These are phyloP conservation scores for Spheniscus humboldti DNA, from an alignment of 2,797 vertebrate genomes.

Conservation along the genomic window DNA sequence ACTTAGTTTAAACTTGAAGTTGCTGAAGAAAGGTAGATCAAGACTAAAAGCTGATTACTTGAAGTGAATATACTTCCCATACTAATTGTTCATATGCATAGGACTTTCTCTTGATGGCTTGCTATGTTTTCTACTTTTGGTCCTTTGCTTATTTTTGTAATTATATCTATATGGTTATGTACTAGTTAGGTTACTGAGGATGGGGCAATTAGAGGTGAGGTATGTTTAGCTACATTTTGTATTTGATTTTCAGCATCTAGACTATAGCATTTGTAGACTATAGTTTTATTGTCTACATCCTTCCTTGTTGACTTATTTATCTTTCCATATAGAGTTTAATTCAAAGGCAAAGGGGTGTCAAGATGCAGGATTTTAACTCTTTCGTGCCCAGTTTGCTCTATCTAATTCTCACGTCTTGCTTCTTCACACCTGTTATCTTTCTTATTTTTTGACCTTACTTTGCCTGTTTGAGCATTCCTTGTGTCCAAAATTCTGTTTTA, in stretches of 20 bases:
- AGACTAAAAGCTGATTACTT: slow-evolving; percentile 35
- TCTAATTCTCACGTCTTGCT: not conserved
- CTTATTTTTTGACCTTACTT: not conserved
- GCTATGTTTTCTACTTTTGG: not conserved
- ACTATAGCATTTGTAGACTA: not conserved
- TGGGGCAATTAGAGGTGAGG: not conserved
- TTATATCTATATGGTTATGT: not conserved
- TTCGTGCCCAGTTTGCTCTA: not conserved
- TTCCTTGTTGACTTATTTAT: not conserved
- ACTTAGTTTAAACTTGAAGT: slow-evolving; percentile 65
- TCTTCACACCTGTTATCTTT: not conserved
- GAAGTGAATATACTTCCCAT: slow-evolving; percentile 13
- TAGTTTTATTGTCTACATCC: not conserved
- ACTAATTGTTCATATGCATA: not conserved
- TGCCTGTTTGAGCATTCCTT: not conserved
- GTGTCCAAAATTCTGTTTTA: not conserved
- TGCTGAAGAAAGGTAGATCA: slow-evolving; percentile 42
- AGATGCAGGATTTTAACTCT: not conserved
- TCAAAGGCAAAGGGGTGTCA: not conserved
- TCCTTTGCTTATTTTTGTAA: not conserved
- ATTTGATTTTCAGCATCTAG: not conserved
- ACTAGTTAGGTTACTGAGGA: not conserved
- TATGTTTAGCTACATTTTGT: not conserved
- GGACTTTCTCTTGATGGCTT: not conserved
- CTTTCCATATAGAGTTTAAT: not conserved